Conservation (phyloP, 30 jellyfish, hydroid and myxozoan genomes). For the Pseudorhiza aurosa region DNA sequence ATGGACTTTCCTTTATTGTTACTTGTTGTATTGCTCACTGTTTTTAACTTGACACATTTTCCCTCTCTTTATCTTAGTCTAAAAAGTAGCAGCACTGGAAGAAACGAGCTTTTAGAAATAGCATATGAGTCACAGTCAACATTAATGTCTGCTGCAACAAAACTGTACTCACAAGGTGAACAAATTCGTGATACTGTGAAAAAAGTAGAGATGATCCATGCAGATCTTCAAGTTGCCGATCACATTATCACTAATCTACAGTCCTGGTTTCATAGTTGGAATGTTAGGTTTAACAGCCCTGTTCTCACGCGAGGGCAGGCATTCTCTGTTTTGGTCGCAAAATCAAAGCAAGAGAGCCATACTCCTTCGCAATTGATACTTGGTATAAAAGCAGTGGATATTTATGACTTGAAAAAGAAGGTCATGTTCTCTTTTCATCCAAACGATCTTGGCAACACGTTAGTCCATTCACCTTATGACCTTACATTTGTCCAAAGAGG, state of each 20-base stretch:
- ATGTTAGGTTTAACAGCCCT: conserved; percentile 6
- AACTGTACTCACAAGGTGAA: conserved; percentile 86
- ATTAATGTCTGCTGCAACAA: conserved; percentile 63
- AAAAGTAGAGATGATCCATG: conserved; percentile 59
- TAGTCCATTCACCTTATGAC: conserved; percentile 88
- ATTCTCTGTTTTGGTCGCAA: conserved; percentile 43
- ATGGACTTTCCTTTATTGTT: no score
- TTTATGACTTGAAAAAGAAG: conserved; percentile 27
- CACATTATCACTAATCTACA: conserved; percentile 70
- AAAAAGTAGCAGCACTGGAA: background rate
- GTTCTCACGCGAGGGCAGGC: conserved; percentile 21
- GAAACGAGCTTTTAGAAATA: conserved; percentile 68
- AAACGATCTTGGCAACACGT: conserved; percentile 36
- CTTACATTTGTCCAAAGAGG: conserved; percentile 49
- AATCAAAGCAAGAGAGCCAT: conserved; percentile 76
- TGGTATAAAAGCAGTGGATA: conserved; percentile 28
- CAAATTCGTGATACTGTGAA: conserved; percentile 58
- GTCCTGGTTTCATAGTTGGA: conserved; percentile 94
- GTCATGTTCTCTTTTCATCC: conserved; percentile 25
- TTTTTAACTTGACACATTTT: no score
- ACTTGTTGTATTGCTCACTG: no score
- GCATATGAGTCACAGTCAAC: conserved; percentile 77
- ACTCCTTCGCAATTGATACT: conserved; percentile 48
- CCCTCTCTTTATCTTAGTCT: background rate
- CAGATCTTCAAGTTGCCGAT: conserved; percentile 77